Evolutionary conservation across 2,113 vertebrate species (phyloP).

Genomic region (Narcine bancroftii): DNA sequence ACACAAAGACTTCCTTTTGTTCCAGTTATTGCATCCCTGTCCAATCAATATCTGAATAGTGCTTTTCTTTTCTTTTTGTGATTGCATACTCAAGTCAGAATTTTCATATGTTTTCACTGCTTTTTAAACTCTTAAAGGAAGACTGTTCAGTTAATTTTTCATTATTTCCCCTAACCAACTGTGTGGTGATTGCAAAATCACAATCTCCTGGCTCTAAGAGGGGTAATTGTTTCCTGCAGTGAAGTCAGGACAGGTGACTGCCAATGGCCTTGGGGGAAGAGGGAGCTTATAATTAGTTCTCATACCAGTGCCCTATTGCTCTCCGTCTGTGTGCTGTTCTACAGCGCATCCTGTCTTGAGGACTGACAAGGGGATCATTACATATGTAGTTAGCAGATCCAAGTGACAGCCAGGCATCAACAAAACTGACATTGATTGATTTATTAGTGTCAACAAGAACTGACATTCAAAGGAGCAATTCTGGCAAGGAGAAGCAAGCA

Average conservation of each 20-base stretch:
- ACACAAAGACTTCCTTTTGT: not conserved
- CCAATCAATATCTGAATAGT: not conserved
- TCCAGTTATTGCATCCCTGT: not conserved
- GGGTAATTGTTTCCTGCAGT: not conserved
- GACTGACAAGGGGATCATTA: constrained; percentile 31
- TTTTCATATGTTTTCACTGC: not conserved
- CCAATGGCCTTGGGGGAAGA: not conserved
- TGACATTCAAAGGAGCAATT: constrained; percentile 9
- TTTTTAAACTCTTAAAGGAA: not conserved
- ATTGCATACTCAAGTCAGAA: not conserved
- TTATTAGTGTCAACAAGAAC: constrained; percentile 20
- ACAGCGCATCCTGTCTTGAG: not conserved
- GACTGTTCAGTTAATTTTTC: not conserved
- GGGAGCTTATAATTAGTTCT: not conserved
- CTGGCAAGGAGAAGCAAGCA: not conserved
- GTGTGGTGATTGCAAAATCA: no score
- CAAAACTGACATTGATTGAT: constrained; percentile 18
- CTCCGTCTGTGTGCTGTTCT: not conserved
- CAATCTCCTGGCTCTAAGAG: not conserved
- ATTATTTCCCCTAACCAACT: not conserved
- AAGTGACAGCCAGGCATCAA: constrained; percentile 23
- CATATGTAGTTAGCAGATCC: constrained; percentile 12
- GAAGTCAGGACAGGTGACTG: not conserved
- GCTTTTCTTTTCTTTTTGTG: not conserved
- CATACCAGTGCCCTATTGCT: not conserved